Base-by-base conservation (phyloP, 37 sponge, comb jelly and placozoan species). In the Sycon ciliatum region DNA sequence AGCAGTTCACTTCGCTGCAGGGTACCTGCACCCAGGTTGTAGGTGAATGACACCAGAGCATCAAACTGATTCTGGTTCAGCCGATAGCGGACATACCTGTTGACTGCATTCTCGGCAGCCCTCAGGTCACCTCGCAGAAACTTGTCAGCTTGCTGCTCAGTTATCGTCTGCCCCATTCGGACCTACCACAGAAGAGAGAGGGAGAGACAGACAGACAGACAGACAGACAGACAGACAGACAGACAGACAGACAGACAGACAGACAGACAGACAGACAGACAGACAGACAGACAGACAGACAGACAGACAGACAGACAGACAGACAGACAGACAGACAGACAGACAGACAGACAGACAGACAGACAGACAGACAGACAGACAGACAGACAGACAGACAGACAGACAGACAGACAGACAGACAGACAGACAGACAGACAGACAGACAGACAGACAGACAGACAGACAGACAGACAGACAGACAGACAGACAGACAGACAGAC, bases 261-360 rank as follows among this genome's bases (percentile, higher is more conserved):
- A 42, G 49, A 42, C 49, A 42, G 49, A 42, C 49, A 42, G 49
- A 42, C 49, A 42, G 49, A 42, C 49, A 42, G 49, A 42, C 49
- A 42, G 49, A 42, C 49, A 42, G 49, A 42, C 49, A 42, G 49
- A 42, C 49, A 42, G 49, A 42, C 49, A 42, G 49, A 42, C 49
- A 42, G 49, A 42, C 49, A 42, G 49, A 42, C 49, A 42, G 49
- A 42, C 49, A 42, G 49, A 42, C 49, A 42, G 49, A 42, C 49
- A 42, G 49, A 42, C 49, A 42, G 49, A 42, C 49, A 42, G 49
- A 42, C 49, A 42, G 49, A 42, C 49, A 42, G 49, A 42, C 49
- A 42, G 49, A 42, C 49, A 42, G 49, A 42, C 49, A 42, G 49
- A 42, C 49, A 42, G 49, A 42, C 49, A 42, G 49, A 42, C 49